Evolutionary conservation across 2,888 invertebrate genomes (phyloP).

Genomic region (Colletes collaris): DNA sequence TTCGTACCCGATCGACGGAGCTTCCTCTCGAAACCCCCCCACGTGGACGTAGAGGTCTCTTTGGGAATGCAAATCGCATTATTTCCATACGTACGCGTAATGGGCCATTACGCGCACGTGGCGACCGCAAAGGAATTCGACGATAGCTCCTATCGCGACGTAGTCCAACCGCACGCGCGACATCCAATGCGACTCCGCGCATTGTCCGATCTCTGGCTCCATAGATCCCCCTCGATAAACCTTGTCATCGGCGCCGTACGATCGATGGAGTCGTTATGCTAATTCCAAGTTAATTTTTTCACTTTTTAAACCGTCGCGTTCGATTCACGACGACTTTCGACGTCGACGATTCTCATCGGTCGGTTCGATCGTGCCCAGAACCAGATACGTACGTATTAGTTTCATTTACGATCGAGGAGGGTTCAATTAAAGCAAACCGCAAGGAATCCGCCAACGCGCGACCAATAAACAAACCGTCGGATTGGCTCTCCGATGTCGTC

Average conservation of each 20-base stretch:
- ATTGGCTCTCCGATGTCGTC: constrained; percentile 77
- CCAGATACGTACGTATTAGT: constrained; percentile 59
- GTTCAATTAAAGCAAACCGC: constrained; percentile 73
- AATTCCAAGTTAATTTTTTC: too few relatives aligned
- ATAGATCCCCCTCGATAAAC: background rate
- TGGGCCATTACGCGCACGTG: constrained; percentile 73
- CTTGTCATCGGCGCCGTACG: too few relatives aligned
- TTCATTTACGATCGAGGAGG: constrained; percentile 72
- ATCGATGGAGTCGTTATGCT: too few relatives aligned
- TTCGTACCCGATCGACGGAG: background rate
- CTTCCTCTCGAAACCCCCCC: background rate
- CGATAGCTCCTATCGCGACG: constrained; percentile 15
- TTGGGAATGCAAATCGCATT: constrained; percentile 49
- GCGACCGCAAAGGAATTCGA: constrained; percentile 43
- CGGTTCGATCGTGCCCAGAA: constrained; percentile 10
- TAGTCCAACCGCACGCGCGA: background rate
- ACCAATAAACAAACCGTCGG: constrained; percentile 78
- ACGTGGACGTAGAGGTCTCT: constrained; percentile 13
- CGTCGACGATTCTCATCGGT: background rate
- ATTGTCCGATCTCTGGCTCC: too few relatives aligned
- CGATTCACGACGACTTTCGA: too few relatives aligned
- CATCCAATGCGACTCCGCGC: background rate
- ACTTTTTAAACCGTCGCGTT: too few relatives aligned
- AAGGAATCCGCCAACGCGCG: constrained; percentile 76
- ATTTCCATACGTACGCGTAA: constrained; percentile 74